phyloP scores from a whole-genome alignment of 2,888 invertebrate species.

The Cryptus armator region DNA sequence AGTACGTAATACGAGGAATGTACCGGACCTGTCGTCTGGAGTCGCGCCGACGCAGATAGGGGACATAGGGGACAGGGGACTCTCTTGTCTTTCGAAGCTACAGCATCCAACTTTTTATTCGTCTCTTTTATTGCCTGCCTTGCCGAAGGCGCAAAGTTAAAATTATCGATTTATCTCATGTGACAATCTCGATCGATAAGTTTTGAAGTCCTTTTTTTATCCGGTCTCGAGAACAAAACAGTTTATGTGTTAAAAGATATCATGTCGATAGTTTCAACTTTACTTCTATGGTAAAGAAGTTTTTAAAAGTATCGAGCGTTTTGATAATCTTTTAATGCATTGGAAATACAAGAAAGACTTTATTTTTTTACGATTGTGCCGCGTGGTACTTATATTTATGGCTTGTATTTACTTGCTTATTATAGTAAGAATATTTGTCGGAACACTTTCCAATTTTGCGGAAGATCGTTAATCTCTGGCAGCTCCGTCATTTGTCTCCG shows the following conservation, averaged over 20 bases:
- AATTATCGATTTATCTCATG: constrained; percentile 2
- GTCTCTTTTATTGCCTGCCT: constrained; percentile 18
- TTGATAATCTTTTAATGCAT: not conserved
- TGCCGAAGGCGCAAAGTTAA: not conserved
- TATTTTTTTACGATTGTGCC: not conserved
- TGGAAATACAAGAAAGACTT: not conserved
- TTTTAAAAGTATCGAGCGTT: not conserved
- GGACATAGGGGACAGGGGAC: constrained; percentile 62
- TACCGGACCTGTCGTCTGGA: constrained; percentile 52
- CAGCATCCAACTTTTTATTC: constrained; percentile 58
- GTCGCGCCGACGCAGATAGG: constrained; percentile 56
- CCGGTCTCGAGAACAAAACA: no score
- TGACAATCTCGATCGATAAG: not conserved
- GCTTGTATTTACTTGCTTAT: constrained; percentile 27
- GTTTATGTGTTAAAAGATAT: no score
- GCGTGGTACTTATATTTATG: not conserved
- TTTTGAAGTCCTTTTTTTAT: not conserved
- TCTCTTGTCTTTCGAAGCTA: constrained; percentile 44
- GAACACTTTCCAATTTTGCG: constrained; percentile 72
- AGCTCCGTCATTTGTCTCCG: constrained; percentile 79
- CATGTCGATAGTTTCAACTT: no score
- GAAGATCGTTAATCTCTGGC: constrained; percentile 77
- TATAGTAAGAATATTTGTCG: constrained; percentile 55
- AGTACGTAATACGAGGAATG: constrained; percentile 59
- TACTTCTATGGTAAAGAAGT: not conserved